Conservation (phyloP, 1,140 invertebrate species). For the Drosophila parabipectinata region DNA sequence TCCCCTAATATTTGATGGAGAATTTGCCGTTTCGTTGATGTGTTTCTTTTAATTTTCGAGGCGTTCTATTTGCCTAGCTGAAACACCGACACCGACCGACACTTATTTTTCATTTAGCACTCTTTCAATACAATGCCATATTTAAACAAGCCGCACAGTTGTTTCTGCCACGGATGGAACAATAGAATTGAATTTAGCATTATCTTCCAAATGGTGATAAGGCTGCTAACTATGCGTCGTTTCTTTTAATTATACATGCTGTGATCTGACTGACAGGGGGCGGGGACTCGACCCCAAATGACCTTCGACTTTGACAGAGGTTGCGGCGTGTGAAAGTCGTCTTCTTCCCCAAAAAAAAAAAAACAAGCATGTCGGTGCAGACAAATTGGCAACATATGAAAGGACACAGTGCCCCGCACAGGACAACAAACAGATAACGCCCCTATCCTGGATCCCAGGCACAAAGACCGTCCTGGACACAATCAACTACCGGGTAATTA, state of each 20-base stretch:
- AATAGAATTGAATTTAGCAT: slow-evolving; percentile 80
- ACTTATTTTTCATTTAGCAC: slow-evolving; percentile 79
- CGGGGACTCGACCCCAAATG: slow-evolving; percentile 60
- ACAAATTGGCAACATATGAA: slow-evolving; percentile 65
- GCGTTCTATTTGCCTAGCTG: slow-evolving; percentile 71
- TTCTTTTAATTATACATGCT: slow-evolving; percentile 63
- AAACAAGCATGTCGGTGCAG: slow-evolving; percentile 58
- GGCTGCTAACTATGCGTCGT: slow-evolving; percentile 58
- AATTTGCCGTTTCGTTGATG: slow-evolving; percentile 21
- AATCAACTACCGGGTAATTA: slow-evolving; percentile 80
- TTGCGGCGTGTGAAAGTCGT: slow-evolving; percentile 65
- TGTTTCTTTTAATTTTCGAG: slow-evolving; percentile 68
- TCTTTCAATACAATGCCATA: slow-evolving; percentile 77
- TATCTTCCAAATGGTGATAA: slow-evolving; percentile 64
- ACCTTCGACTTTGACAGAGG: slow-evolving; percentile 51
- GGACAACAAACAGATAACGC: slow-evolving; percentile 76
- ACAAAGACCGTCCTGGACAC: slow-evolving; percentile 43
- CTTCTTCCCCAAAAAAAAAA: slow-evolving; percentile 31
- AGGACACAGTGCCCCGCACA: slow-evolving; percentile 26
- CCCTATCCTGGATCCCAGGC: slow-evolving; percentile 43
- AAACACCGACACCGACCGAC: slow-evolving; percentile 63
- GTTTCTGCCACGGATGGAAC: slow-evolving; percentile 54
- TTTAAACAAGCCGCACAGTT: slow-evolving; percentile 79
- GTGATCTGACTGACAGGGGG: background rate
- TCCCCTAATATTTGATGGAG: slow-evolving; percentile 17